Percentiles rank a stretch among this genome's conserved stretches.
Conservation (phyloP, 2,113 vertebrate species). For the Melanerpes formicivorus region DNA sequence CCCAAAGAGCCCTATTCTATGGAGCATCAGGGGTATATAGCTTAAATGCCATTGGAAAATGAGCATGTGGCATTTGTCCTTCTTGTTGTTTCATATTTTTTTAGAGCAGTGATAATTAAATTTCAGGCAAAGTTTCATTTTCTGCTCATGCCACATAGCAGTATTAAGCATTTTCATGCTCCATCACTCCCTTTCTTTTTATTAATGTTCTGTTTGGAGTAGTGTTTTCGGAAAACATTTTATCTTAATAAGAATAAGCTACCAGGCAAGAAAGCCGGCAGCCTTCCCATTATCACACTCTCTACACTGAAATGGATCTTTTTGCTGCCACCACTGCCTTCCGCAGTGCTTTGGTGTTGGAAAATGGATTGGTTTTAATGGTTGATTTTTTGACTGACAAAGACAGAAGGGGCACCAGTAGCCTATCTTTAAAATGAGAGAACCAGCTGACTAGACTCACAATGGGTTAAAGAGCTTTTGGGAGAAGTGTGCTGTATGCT, state of each 20-base stretch:
- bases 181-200: constrained; percentile 18
- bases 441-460: constrained; percentile 24
- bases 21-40: background rate
- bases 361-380: constrained; percentile 66
- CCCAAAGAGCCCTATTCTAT: background rate
- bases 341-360: constrained; percentile 24
- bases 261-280: constrained; percentile 60
- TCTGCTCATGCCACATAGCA: constrained; percentile 3
- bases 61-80: background rate
- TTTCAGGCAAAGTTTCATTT: constrained; percentile 20
- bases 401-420: constrained; percentile 39
- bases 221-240: constrained; percentile 45
- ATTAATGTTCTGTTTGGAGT: constrained; percentile 29
- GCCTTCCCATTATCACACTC: constrained; percentile 31
- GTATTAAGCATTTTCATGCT: background rate
- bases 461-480: constrained; percentile 46
- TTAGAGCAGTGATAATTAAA: background rate
- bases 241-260: constrained; percentile 71
- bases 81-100: background rate
- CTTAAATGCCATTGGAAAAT: background rate
- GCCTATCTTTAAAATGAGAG: constrained; percentile 16
- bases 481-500: background rate
- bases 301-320: constrained; percentile 35
- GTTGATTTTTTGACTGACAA: constrained; percentile 68
- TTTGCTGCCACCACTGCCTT: constrained; percentile 57